phyloP scores from a whole-genome alignment of 2,888 invertebrate genomes.

The Dynastes maya region DNA sequence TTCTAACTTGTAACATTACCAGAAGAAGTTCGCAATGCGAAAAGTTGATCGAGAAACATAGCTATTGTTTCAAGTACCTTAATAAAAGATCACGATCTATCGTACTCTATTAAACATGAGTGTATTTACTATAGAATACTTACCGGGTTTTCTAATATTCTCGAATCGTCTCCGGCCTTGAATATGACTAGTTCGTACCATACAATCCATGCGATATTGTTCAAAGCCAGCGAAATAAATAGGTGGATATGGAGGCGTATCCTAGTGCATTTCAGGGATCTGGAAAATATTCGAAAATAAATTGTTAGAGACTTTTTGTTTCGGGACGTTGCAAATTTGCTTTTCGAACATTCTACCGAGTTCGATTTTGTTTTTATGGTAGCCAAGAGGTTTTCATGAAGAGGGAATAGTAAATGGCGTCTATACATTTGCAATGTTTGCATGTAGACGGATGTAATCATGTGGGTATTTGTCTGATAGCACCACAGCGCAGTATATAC shows the following conservation, averaged over 20 bases:
- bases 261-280: conserved; percentile 77
- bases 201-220: conserved; percentile 83
- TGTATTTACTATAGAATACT: conserved; percentile 59
- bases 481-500: too few species aligned
- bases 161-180: conserved; percentile 69
- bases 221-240: conserved; percentile 82
- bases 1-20: too few species aligned
- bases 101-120: too few species aligned
- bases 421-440: too few species aligned
- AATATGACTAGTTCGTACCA: conserved; percentile 81
- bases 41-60: too few species aligned
- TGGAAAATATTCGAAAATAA: conserved; percentile 55
- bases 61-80: too few species aligned
- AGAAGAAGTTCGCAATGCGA: too few species aligned
- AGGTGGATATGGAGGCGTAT: conserved; percentile 85
- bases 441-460: too few species aligned
- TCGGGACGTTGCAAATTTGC: not conserved
- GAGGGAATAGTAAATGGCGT: not conserved
- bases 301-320: not conserved
- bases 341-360: not conserved
- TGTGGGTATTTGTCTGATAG: too few species aligned
- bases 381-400: not conserved
- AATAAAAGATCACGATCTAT: too few species aligned
- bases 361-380: not conserved
- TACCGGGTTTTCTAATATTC: conserved; percentile 73